phyloP scores from a whole-genome alignment of 2,113 vertebrate species.

The Petromus typicus region DNA sequence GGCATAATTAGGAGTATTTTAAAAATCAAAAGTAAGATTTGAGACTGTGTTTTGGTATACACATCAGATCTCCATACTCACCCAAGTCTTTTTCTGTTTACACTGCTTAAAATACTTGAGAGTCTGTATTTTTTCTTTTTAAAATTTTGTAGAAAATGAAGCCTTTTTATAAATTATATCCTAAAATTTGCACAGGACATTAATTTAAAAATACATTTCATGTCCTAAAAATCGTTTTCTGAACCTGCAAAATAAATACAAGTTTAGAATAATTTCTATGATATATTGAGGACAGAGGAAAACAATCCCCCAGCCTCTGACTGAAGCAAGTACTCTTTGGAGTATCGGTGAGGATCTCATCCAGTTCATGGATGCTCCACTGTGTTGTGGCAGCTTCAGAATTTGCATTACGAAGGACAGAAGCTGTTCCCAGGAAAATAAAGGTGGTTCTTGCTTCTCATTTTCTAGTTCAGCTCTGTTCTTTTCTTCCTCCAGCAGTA shows the following conservation, averaged over 20 bases:
- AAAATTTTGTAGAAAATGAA: slow-evolving; percentile 38
- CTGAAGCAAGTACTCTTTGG: not conserved
- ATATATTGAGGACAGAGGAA: not conserved
- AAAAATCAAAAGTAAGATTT: not conserved
- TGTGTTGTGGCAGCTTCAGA: slow-evolving; percentile 37
- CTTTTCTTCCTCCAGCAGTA: slow-evolving; percentile 95
- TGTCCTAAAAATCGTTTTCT: slow-evolving; percentile 37
- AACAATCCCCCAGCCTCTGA: not conserved
- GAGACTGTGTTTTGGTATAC: not conserved
- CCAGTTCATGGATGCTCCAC: not conserved
- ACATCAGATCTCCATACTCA: not conserved
- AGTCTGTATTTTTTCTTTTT: slow-evolving; percentile 18
- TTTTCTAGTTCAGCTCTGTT: slow-evolving; percentile 90
- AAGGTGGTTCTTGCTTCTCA: slow-evolving; percentile 78
- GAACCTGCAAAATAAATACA: slow-evolving; percentile 28
- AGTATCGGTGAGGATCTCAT: not conserved
- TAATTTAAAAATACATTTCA: slow-evolving; percentile 23
- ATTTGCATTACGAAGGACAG: slow-evolving; percentile 41
- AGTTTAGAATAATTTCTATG: slow-evolving; percentile 27
- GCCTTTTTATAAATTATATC: slow-evolving; percentile 35
- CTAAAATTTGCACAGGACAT: not conserved
- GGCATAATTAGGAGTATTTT: slow-evolving; percentile 38
- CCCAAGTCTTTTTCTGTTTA: not conserved
- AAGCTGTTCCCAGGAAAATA: slow-evolving; percentile 76
- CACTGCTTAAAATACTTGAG: not conserved